Evolutionary conservation across 2,797 vertebrate genomes (phyloP), one percentile per base, ranked within the genome.

Genomic region (Alca torda): DNA sequence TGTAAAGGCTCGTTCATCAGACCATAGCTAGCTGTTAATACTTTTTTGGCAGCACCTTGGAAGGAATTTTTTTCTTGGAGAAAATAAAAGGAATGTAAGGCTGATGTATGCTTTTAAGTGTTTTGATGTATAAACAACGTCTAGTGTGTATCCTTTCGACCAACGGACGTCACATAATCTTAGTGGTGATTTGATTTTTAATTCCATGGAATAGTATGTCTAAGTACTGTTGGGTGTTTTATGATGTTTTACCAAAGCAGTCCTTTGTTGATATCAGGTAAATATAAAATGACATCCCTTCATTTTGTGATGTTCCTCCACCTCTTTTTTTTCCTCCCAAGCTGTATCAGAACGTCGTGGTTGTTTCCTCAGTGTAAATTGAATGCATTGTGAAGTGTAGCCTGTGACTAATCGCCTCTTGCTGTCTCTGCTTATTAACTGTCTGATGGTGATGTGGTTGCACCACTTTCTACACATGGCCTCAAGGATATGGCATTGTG

Each of bases 331-430:
- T 9, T 31, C 10, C 56, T 84, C 48, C 60, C 37, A 74, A 93
- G 68, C 85, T 79, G 75, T 28, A 60, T 76, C 56, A 77, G 83
- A 88, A 80, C 17, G 80, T 87, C 70, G 39, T 28, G 83, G 64
- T 63, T 87, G 35, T 95, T 89, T 96, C 48, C 43, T 83, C 23
- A 9, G 65, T 30, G 46, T 80, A 77, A 74, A 89, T 31, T 53
- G 93, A 84, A 95, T 94, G 68, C 60, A 72, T 95, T 96, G 93
- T 96, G 94, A 96, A 96, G 96, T 81, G 80, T 35, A 85, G 89
- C 82, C 89, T 91, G 84, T 96, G 95, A 97, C 93, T 98, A 97
- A 97, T 97, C 77, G 33, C 85, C 91, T 90, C 95, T 96, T 69
- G 90, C 96, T 97, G 96, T 97, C 96, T 75, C 60, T 90, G 4